These are phyloP conservation scores for Magallana nippona DNA, from an alignment of 2,888 invertebrate genomes.

Conservation along the genomic window DNA sequence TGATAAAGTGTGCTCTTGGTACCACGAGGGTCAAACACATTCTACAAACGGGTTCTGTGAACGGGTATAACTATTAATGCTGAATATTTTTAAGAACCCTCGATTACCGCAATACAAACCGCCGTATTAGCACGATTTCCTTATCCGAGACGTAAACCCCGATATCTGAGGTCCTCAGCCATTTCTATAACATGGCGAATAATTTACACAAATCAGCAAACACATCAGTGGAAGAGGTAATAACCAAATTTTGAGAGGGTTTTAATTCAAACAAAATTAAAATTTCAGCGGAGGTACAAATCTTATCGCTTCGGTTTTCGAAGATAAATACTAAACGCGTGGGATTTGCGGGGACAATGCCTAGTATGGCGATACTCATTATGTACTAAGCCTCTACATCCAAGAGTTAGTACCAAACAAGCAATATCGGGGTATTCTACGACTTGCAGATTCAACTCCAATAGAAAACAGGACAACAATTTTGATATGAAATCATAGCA, in stretches of 20 bases:
- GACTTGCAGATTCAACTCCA: background rate
- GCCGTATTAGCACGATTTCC: slow-evolving; percentile 23
- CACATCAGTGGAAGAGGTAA: slow-evolving; percentile 21
- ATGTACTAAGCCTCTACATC: background rate
- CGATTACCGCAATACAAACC: slow-evolving; percentile 19
- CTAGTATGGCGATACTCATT: background rate
- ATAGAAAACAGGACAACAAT: background rate
- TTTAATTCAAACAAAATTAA: slow-evolving; percentile 1
- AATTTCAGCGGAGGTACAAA: slow-evolving; percentile 5
- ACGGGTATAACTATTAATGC: slow-evolving; percentile 14
- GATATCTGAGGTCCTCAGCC: background rate
- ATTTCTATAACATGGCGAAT: slow-evolving; percentile 20
- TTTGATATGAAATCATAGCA: background rate
- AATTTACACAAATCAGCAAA: slow-evolving; percentile 26
- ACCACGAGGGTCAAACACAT: background rate
- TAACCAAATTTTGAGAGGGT: slow-evolving; percentile 13
- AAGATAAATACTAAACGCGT: background rate
- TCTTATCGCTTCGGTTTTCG: background rate
- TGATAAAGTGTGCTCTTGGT: background rate
- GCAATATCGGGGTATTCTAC: background rate
- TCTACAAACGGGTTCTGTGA: background rate
- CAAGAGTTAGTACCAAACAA: background rate
- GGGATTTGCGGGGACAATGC: background rate
- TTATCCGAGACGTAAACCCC: slow-evolving; percentile 19
- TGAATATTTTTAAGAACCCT: background rate